Conservation (phyloP, 2,888 invertebrate genomes). For the Lamellibrachia satsuma region DNA sequence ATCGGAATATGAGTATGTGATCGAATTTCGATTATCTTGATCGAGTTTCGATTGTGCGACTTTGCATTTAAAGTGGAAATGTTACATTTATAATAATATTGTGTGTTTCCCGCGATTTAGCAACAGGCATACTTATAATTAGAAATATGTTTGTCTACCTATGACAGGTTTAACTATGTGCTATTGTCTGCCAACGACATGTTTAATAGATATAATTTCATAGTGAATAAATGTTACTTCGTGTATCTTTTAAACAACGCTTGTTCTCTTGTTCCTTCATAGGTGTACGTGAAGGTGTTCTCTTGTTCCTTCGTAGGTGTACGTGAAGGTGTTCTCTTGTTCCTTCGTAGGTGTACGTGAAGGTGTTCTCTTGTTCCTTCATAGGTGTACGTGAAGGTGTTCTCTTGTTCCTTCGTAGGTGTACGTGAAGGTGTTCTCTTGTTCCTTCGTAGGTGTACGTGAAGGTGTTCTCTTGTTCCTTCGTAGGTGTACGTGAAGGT, state of each 20-base stretch:
- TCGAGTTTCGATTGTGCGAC: too few relatives aligned
- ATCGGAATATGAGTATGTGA: too few relatives aligned
- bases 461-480: slow-evolving; percentile 20
- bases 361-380: slow-evolving; percentile 21
- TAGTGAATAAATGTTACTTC: too few relatives aligned
- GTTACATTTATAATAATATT: too few relatives aligned
- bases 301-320: slow-evolving; percentile 32
- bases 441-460: slow-evolving; percentile 35
- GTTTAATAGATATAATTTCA: not conserved
- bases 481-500: slow-evolving; percentile 28
- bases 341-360: slow-evolving; percentile 17
- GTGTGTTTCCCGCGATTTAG: not conserved
- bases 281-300: too few relatives aligned
- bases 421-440: too few relatives aligned
- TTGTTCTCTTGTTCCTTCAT: not conserved
- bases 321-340: slow-evolving; percentile 29
- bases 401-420: not conserved
- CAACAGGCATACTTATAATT: not conserved
- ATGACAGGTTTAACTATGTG: not conserved
- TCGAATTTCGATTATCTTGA: too few relatives aligned
- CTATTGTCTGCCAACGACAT: not conserved
- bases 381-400: slow-evolving; percentile 36
- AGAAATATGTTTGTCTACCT: not conserved
- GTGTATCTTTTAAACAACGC: too few relatives aligned
- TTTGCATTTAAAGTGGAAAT: too few relatives aligned